These are phyloP conservation scores for Zeus faber DNA, from an alignment of 2,113 vertebrate species.

Conservation along the genomic window DNA sequence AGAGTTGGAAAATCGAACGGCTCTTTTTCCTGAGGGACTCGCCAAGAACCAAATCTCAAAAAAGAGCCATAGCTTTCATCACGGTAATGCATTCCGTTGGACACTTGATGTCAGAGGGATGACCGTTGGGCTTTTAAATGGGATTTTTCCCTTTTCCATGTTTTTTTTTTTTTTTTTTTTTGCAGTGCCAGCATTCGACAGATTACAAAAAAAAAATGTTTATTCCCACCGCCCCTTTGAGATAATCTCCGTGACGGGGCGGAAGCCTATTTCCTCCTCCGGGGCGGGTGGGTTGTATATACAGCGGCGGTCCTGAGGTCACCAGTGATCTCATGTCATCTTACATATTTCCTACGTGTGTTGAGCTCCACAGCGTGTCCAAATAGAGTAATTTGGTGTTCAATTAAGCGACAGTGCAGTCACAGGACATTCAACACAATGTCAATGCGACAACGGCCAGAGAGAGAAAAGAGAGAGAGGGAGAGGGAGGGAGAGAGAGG, in stretches of 20 bases:
- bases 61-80: not conserved
- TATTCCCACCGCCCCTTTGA: conserved; percentile 20
- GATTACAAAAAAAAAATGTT: conserved; percentile 37
- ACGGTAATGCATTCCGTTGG: not conserved
- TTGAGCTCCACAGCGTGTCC: conserved; percentile 59
- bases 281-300: too few relatives aligned
- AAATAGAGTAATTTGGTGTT: conserved; percentile 71
- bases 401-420: conserved; percentile 67
- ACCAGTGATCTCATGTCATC: conserved; percentile 43
- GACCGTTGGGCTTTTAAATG: not conserved
- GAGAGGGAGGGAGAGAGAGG: not conserved
- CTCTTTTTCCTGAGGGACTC: too few relatives aligned
- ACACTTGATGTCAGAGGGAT: not conserved
- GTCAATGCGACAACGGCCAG: conserved; percentile 55
- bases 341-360: conserved; percentile 44
- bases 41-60: too few relatives aligned
- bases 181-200: conserved; percentile 20
- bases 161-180: not conserved
- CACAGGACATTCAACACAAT: conserved; percentile 71
- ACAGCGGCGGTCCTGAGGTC: too few relatives aligned
- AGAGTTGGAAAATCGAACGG: too few relatives aligned
- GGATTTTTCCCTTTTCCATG: too few relatives aligned
- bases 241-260: conserved; percentile 41
- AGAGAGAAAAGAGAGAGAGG: not conserved
- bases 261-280: too few relatives aligned